These are phyloP conservation scores for Calliopsis andreniformis DNA, from an alignment of 1,140 invertebrate genomes.

Conservation along the genomic window DNA sequence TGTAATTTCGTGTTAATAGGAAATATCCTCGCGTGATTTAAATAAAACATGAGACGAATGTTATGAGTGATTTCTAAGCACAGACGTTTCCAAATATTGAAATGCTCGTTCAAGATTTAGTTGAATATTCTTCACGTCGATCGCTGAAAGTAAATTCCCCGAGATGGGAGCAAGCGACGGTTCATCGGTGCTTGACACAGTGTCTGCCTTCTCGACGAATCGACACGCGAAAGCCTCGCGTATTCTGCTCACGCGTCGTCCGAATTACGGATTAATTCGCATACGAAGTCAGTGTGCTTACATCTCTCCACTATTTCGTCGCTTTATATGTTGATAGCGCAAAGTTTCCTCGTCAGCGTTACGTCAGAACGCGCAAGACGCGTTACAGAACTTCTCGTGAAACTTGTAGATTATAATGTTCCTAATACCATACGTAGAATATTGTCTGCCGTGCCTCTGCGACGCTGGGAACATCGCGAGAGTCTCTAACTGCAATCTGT, in stretches of 20 bases:
- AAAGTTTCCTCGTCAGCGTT: slow-evolving; percentile 60
- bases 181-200: slow-evolving; percentile 11
- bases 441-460: not conserved
- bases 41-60: no score
- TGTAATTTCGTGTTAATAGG: slow-evolving; percentile 4
- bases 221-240: slow-evolving; percentile 41
- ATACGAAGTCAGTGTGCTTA: no score
- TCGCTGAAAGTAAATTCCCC: not conserved
- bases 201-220: not conserved
- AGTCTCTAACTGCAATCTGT: not conserved
- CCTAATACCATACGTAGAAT: not conserved
- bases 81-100: no score
- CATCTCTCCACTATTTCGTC: slow-evolving; percentile 36
- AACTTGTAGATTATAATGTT: slow-evolving; percentile 14
- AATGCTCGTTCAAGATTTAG: no score
- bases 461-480: not conserved
- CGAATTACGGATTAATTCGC: slow-evolving; percentile 65
- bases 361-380: slow-evolving; percentile 1
- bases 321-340: slow-evolving; percentile 64
- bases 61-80: no score
- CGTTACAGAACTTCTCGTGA: not conserved
- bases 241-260: slow-evolving; percentile 60
- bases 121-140: no score
- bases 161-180: not conserved
- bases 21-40: not conserved